Conservation (phyloP, 2,888 invertebrate species). For the Enchytraeus crypticus region DNA sequence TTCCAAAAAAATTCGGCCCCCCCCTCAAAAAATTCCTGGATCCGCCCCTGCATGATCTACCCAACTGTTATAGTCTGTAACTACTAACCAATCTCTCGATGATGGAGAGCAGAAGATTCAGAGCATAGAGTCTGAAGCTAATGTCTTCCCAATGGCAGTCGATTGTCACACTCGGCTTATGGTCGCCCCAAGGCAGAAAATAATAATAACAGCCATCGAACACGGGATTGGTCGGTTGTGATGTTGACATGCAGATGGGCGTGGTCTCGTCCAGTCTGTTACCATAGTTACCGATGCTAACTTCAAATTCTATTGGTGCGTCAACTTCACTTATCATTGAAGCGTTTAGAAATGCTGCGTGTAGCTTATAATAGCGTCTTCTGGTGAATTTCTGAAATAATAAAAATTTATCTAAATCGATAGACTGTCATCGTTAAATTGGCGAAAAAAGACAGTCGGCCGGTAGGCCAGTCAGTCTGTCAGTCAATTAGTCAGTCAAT, state of each 20-base stretch:
- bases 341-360: conserved; percentile 49
- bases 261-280: conserved; percentile 51
- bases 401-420: no score
- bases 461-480: no score
- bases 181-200: conserved; percentile 51
- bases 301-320: conserved; percentile 51
- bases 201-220: conserved; percentile 51
- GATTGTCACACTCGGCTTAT: conserved; percentile 27
- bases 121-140: conserved; percentile 47
- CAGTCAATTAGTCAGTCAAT: no score
- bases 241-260: conserved; percentile 49
- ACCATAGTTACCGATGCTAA: conserved; percentile 52
- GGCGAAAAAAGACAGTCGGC: no score
- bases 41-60: no score
- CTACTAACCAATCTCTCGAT: conserved; percentile 36
- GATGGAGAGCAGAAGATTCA: conserved; percentile 44
- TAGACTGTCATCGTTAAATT: no score
- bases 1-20: no score
- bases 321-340: conserved; percentile 48
- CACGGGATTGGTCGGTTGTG: conserved; percentile 51
- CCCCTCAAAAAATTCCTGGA: no score
- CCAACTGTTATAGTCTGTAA: no score
- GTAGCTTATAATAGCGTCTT: conserved; percentile 47
- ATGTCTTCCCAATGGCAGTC: conserved; percentile 52
- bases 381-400: conserved; percentile 47